Base-by-base conservation (phyloP, 2,797 vertebrate species). In the Helarctos malayanus region DNA sequence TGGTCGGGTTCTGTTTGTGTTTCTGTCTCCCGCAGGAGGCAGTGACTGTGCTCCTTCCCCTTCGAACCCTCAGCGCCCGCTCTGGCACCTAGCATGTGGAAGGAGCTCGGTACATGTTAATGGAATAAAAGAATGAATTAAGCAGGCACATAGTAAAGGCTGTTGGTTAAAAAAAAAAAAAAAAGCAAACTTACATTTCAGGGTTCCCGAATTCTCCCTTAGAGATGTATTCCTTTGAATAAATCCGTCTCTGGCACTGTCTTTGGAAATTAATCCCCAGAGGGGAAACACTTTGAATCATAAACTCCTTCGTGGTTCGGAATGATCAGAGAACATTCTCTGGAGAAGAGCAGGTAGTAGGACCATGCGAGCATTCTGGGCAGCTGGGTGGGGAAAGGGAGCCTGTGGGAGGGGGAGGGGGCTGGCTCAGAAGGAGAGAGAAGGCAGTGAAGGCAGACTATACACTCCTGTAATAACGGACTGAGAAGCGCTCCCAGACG, bases 211-310 rank as follows among this genome's bases (percentile, higher is more conserved):
- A 65, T 65, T 76, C 41, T 35, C 61, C 49, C 35, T 93, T 84
- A 79, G 86, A 82, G 41, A 79, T 76, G 19, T 78, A 79, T 93
- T 65, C 16, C 21, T 93, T 89, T 89, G 75, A 54, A 57, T 89
- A 81, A 49, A 83, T 38, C 45, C 56, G 85, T 54, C 85, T 38
- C 25, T n/a, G 27, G 11, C 56, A 32, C 25, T 29, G 6, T 56
- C 71, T 68, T 91, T 95, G 93, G 54, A 91, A 68, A 63, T 57
- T 68, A 84, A 38, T 76, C 47, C 41, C 52, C 32, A 71, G 75
- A 38, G 57, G 65, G 38, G n/a, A 15, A 38, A 63, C 65, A 45
- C 19, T 65, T 54, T 35, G 38, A 81, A 45, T 68, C 79, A 89
- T 47, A 65, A 94, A 87, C 68, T 52, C 35, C 27, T 49, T 92